phyloP scores from a whole-genome alignment of 2,113 vertebrate species.

The Candoia aspera region DNA sequence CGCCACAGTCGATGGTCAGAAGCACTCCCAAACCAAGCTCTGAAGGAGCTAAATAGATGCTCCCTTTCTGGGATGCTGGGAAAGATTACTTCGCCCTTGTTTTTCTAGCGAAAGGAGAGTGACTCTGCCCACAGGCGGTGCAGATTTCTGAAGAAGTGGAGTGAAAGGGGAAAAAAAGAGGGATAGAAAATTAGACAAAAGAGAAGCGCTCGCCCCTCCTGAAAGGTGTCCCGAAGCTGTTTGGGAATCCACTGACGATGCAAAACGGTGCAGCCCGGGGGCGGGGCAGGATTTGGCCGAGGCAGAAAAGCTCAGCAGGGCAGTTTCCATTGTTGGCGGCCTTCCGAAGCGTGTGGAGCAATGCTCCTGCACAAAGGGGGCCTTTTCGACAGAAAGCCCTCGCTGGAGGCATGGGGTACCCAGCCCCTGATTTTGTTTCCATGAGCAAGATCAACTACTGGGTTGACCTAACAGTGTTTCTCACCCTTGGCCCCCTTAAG shows the following conservation, averaged over 20 bases:
- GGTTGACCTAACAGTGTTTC: no score
- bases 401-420: neutral
- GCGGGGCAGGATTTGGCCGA: neutral
- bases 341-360: neutral
- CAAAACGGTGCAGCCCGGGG: neutral
- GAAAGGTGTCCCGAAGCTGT: neutral
- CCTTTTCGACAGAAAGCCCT: neutral
- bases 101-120: neutral
- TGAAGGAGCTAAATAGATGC: neutral
- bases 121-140: neutral
- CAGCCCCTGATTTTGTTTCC: neutral
- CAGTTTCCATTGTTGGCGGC: neutral
- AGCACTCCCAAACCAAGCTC: no score
- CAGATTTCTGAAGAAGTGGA: neutral
- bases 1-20: no score
- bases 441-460: no score
- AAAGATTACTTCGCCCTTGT: neutral
- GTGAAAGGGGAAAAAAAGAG: no score
- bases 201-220: neutral
- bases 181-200: no score
- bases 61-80: neutral
- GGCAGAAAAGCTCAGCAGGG: neutral
- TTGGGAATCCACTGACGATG: neutral
- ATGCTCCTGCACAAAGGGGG: neutral
- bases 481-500: no score